Conservation (phyloP, 2,888 invertebrate genomes). For the Alcis repandata region DNA sequence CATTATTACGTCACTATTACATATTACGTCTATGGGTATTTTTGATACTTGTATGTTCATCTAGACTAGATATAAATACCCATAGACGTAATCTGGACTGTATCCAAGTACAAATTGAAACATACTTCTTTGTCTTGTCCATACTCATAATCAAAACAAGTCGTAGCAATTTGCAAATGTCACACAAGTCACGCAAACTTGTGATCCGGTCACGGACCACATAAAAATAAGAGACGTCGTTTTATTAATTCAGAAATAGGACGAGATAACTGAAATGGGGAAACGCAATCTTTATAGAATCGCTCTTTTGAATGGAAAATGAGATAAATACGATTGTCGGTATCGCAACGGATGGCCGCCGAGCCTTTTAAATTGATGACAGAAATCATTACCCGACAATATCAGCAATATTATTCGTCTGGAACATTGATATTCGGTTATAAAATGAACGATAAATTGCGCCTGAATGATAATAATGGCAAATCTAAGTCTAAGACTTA, state of each 20-base stretch:
- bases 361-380: conserved; percentile 22
- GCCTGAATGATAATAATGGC: not conserved
- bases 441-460: conserved; percentile 7
- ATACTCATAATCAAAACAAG: conserved; percentile 2
- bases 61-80: no score
- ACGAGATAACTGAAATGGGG: conserved; percentile 24
- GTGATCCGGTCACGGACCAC: conserved; percentile 15
- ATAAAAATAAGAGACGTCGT: conserved; percentile 25
- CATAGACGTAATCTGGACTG: no score
- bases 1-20: no score
- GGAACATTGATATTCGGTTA: conserved; percentile 19
- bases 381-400: conserved; percentile 27
- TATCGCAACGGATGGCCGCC: conserved; percentile 17
- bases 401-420: conserved; percentile 18
- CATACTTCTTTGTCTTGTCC: not conserved
- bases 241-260: conserved; percentile 33
- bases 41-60: no score
- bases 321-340: conserved; percentile 38
- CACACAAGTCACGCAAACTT: conserved; percentile 8
- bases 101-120: not conserved
- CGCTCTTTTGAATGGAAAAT: conserved; percentile 36
- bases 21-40: no score
- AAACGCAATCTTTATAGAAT: conserved; percentile 31
- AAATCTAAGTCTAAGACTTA: not conserved
- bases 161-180: conserved; percentile 3